Evolutionary conservation across 2,888 invertebrate genomes (phyloP).

Genomic region (Heliconius ethilla): DNA sequence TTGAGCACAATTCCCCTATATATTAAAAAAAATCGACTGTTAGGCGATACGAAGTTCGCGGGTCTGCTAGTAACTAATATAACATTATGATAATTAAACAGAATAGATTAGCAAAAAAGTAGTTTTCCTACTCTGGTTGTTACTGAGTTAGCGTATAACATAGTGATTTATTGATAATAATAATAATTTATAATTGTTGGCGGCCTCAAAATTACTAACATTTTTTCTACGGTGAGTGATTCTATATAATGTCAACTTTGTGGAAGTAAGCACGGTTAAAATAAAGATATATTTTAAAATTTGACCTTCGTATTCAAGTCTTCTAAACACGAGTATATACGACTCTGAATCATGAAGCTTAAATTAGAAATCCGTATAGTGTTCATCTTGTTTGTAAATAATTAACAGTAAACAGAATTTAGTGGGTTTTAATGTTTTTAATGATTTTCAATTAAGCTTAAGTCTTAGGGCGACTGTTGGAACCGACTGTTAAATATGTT

Average conservation of each 20-base stretch:
- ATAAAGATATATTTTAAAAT: not conserved
- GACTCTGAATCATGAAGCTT: constrained; percentile 1
- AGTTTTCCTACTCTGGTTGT: not conserved
- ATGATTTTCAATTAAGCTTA: not conserved
- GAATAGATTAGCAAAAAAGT: not conserved
- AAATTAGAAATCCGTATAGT: constrained; percentile 10
- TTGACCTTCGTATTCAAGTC: not conserved
- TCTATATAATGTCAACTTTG: not conserved
- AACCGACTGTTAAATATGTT: not conserved
- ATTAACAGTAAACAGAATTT: not conserved
- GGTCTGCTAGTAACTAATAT: not conserved
- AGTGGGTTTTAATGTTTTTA: not conserved
- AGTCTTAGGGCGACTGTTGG: no score
- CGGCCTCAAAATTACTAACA: not conserved
- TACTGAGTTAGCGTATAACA: not conserved
- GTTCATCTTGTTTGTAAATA: constrained; percentile 15
- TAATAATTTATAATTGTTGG: not conserved
- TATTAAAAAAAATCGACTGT: no score
- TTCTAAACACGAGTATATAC: not conserved
- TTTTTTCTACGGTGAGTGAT: not conserved
- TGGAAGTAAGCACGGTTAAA: not conserved
- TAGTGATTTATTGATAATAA: not conserved
- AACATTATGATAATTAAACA: not conserved
- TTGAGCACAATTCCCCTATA: no score
- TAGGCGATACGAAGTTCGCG: no score